A percentile compares a stretch with the other conserved stretches of the same genome.
phyloP scores from a whole-genome alignment of 2,888 invertebrate species.

The Eupithecia tripunctaria region DNA sequence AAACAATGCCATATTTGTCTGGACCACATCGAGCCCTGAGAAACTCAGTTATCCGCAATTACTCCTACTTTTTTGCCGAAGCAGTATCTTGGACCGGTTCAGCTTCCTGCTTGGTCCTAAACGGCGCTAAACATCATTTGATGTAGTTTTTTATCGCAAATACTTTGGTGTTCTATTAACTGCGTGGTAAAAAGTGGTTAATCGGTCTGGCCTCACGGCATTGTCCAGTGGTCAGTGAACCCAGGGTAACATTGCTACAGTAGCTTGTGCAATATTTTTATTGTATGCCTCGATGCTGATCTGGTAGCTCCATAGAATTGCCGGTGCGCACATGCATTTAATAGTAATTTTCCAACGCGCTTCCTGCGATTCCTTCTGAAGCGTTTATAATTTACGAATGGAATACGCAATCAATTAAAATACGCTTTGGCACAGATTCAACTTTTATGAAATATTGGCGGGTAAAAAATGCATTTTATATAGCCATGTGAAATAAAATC shows the following conservation, averaged over 20 bases:
- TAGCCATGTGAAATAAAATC: slow-evolving; percentile 19
- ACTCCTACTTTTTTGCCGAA: slow-evolving; percentile 58
- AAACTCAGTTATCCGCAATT: slow-evolving; percentile 65
- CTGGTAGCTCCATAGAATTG: slow-evolving; percentile 22
- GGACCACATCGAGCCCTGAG: slow-evolving; percentile 48
- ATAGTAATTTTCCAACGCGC: slow-evolving; percentile 48
- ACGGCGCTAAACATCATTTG: slow-evolving; percentile 63
- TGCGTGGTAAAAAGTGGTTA: slow-evolving; percentile 54
- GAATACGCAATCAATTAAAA: no score
- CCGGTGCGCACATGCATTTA: slow-evolving; percentile 53
- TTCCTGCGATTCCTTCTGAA: slow-evolving; percentile 45
- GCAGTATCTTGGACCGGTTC: slow-evolving; percentile 62
- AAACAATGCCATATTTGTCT: slow-evolving; percentile 58
- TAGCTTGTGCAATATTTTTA: slow-evolving; percentile 27
- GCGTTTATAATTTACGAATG: slow-evolving; percentile 44
- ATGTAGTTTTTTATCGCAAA: slow-evolving; percentile 64
- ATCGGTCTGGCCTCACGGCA: slow-evolving; percentile 53
- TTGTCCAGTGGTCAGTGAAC: slow-evolving; percentile 55
- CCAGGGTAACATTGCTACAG: slow-evolving; percentile 33
- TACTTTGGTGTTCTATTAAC: slow-evolving; percentile 47
- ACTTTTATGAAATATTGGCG: slow-evolving; percentile 51
- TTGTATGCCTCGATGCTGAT: slow-evolving; percentile 21
- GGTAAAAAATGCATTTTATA: slow-evolving; percentile 21
- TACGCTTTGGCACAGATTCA: slow-evolving; percentile 58
- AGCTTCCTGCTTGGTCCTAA: slow-evolving; percentile 76